Conservation (phyloP, 2,888 invertebrate genomes). For the Cosmia pyralina region DNA sequence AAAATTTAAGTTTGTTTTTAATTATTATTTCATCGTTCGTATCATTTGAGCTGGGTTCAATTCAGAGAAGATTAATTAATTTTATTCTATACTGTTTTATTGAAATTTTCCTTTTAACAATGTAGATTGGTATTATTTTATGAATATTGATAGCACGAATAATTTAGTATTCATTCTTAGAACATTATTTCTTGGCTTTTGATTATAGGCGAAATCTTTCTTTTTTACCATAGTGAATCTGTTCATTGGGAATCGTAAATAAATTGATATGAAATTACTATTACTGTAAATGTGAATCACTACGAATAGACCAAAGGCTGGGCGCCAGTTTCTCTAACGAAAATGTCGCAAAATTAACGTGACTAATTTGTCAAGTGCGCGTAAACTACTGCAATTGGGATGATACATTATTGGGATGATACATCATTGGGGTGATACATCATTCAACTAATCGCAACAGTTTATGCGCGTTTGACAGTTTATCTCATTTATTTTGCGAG, state of each 20-base stretch:
- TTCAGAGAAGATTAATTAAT: not conserved
- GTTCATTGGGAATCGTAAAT: not conserved
- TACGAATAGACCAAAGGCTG: too few species aligned
- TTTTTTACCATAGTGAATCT: not conserved
- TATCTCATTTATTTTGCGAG: not conserved
- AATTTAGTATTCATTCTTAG: not conserved
- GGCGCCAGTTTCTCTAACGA: not conserved
- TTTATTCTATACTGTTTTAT: not conserved
- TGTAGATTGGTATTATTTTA: not conserved
- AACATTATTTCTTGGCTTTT: not conserved
- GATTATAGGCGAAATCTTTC: not conserved
- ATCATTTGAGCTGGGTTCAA: not conserved
- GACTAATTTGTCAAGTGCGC: not conserved
- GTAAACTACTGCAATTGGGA: too few species aligned
- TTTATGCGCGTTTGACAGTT: not conserved
- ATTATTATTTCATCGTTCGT: not conserved
- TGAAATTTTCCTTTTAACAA: not conserved
- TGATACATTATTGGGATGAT: too few species aligned
- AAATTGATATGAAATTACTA: not conserved
- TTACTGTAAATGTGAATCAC: not conserved
- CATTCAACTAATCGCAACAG: not conserved
- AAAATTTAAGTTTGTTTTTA: not conserved
- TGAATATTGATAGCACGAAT: not conserved
- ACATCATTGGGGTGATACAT: not conserved
- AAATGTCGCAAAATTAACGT: too few species aligned